Base-by-base conservation (phyloP, 1,140 invertebrate genomes). In the Drosophila neocordata region DNA sequence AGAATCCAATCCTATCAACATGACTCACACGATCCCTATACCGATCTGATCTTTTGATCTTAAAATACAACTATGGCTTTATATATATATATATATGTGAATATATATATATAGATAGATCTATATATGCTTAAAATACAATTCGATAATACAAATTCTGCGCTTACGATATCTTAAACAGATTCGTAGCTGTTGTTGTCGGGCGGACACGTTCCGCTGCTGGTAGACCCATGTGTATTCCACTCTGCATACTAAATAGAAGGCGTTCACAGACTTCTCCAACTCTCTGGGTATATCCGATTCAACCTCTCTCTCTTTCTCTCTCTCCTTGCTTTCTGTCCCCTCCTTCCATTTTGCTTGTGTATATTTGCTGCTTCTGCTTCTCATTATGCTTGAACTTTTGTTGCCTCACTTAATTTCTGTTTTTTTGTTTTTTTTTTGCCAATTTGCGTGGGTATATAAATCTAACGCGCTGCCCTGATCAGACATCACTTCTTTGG, bases 401-500 rank as follows among this genome's bases (percentile, higher is more conserved):
- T 69, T 69, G 22, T 52, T 51, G 27, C 6, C 27, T 31, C 27
- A 31, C 6, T 31, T 31, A 31, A 2, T 24, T 24, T 24, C 1
- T 24, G 1, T 18, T 73, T 77, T 63, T 64, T 62, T 71, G 71
- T 59, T 65, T 61, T 31, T 78, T 76, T 73, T 81, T 80, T 85
- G 84, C 72, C 75, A 61, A 65, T 72, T 62, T 60, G 75, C 13
- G 58, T 70, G 79, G 73, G 81, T 91, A 91, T 91, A 91, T 91
- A 91, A 91, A 88, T 91, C 90, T 91, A 91, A 91, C 81, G 72
- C 73, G 73, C 61, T 89, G 63, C 81, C 66, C 69, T 75, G 72
- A 31, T 12, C 78, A 90, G 84, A 71, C 87, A 91, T 90, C 90
- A 91, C 81, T 91, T 91, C 90, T 81, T 91, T 89, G 90, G 90